Conservation (phyloP, 2,888 invertebrate genomes). For the Elgonia sp. region DNA sequence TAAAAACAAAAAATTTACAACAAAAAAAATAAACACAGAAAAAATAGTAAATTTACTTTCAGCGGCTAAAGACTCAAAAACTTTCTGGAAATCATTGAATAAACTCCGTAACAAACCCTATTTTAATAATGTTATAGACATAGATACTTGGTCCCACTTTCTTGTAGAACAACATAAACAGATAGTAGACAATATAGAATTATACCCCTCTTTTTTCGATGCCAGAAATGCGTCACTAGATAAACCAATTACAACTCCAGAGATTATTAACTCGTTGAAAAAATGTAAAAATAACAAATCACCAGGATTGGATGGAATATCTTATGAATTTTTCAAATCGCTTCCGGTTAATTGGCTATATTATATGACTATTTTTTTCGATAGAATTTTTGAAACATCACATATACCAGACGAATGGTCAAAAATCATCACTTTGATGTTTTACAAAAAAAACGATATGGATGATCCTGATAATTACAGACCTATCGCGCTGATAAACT, state of each 20-base stretch:
- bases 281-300: not conserved
- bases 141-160: not conserved
- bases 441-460: not conserved
- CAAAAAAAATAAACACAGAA: not conserved
- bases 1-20: not conserved
- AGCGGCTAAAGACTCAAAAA: not conserved
- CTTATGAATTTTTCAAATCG: not conserved
- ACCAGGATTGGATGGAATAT: not conserved
- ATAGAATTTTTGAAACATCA: no score
- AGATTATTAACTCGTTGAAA: not conserved
- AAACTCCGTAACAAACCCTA: not conserved
- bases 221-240: not conserved
- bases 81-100: not conserved
- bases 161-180: not conserved
- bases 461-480: not conserved
- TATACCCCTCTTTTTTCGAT: not conserved
- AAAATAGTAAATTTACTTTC: not conserved
- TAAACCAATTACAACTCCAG: not conserved
- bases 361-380: no score
- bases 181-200: not conserved
- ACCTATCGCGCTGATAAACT: not conserved
- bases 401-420: not conserved
- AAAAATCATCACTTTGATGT: not conserved
- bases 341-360: not conserved
- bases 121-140: not conserved